Evolutionary conservation across 2,113 vertebrate genomes (phyloP), one percentile per base, ranked within the genome.

Genomic region (Charina bottae): DNA sequence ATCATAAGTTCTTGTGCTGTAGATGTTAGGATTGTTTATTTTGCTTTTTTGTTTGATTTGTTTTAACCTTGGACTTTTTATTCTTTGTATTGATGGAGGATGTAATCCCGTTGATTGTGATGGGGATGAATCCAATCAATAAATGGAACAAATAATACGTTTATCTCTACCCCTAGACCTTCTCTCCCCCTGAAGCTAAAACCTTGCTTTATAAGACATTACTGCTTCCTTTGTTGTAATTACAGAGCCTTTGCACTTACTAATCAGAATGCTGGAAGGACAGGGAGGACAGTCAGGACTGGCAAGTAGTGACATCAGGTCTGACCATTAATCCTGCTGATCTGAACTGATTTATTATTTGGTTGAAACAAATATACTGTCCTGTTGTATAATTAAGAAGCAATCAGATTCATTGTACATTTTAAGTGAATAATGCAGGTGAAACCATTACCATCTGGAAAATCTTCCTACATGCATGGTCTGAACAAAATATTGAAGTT

Each of bases 391-490:
- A 86, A 21, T 87, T 58, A 58, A 42, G 19, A 91, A 55, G 59
- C 28, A 86, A 46, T 2, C 68, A 90, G 42, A 91, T 84, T 84
- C 28, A 91, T 68, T 54, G 49, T 49, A 56, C 24, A 56, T 91
- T 33, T 26, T 42, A n/a, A 6, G 23, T 72, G 42, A 78, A 83
- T n/a, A 72, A 37, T n/a, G 58, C 5, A 23, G 54, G 15, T 55
- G 58, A 87, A 83, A 72, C 85, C 58, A n/a, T 91, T 92, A 59
- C 33, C 86, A 37, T 88, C 28, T 78, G 33, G 54, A 87, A 72
- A 86, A 56, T 58, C 62, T 54, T 85, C 58, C 86, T 87, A 56
- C n/a, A 49, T 23, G 24, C 17, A 37, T 46, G 26, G 37, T 42
- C 42, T 49, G 78, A 49, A 91, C 85, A 58, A 91, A 55, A 59